Evolutionary conservation across 2,113 vertebrate genomes (phyloP).

Genomic region (Malurus elegans): DNA sequence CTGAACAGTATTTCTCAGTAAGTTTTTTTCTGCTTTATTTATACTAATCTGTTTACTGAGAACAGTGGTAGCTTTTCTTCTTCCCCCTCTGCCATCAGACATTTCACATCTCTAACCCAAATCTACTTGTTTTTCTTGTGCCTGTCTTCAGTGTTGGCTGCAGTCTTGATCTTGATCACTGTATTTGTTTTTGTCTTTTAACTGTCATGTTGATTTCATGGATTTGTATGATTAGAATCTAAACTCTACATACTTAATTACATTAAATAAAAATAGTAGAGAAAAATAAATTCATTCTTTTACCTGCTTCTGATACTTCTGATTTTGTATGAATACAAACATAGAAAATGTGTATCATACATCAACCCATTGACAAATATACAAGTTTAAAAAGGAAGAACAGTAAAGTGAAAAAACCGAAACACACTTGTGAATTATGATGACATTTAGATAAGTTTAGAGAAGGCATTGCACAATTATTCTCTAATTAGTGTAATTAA

Average conservation of each 20-base stretch:
- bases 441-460: not conserved
- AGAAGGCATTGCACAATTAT: not conserved
- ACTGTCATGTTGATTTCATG: not conserved
- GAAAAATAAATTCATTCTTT: not conserved
- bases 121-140: not conserved
- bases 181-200: not conserved
- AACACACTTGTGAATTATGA: not conserved
- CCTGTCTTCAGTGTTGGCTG: not conserved
- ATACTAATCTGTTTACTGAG: not conserved
- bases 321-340: not conserved
- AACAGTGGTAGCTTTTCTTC: not conserved
- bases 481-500: not conserved
- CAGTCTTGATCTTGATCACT: not conserved
- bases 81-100: not conserved
- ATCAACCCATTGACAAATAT: not conserved
- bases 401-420: not conserved
- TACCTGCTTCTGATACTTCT: not conserved
- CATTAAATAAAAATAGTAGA: not conserved
- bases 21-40: constrained; percentile 54
- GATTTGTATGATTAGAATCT: not conserved
- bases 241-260: not conserved
- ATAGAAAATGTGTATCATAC: not conserved
- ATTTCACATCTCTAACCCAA: not conserved
- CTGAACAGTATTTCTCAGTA: constrained; percentile 98
- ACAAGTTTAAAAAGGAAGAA: not conserved